Evolutionary conservation across 2,888 invertebrate species (phyloP), one percentile per base, ranked within the genome.

Genomic region (Lithosia quadra): DNA sequence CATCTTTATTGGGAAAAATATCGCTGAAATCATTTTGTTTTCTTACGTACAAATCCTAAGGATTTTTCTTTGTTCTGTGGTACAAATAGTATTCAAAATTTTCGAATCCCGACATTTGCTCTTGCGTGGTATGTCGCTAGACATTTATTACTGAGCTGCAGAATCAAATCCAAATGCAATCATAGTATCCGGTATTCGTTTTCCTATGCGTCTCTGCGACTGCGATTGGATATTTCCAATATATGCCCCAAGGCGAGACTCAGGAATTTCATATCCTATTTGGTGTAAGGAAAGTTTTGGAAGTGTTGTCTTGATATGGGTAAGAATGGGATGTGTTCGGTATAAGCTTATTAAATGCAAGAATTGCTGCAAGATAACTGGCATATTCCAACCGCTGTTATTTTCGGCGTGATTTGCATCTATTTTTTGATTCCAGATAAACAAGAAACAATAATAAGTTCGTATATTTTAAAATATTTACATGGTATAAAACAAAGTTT

Each of bases 181-280:
- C 88, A 84, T 79, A 81, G 78, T 78, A 81, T 83, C 80, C 80
- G 82, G 78, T 80, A 77, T 84, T 84, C 85, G 83, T 81, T 83
- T 83, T 78, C 74, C 78, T 76, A 83, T 86, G 81, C 82, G 75
- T 82, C 79, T 82, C 83, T 81, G 82, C 79, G 85, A 83, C 82
- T 82, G 78, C 85, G 83, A 86, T 87, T 86, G 83, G 85, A 89
- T 88, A 87, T 86, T 88, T 88, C 84, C 88, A 87, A 89, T 90
- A 87, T 88, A 87, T 87, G 80, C 84, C 85, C 76, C 77, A 76
- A 81, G 82, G 81, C 80, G 82, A 81, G 81, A 84, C 78, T 78
- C 43, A 76, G 81, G 83, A 86, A 89, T 90, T 82, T 86, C 82
- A 86, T 87, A 88, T 86, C 79, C 68, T 78, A 79, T 71, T 79